A percentile compares a stretch with the other conserved stretches of the same genome.
Evolutionary conservation across 2,113 vertebrate species (phyloP).

Genomic region (Pantherophis guttatus): DNA sequence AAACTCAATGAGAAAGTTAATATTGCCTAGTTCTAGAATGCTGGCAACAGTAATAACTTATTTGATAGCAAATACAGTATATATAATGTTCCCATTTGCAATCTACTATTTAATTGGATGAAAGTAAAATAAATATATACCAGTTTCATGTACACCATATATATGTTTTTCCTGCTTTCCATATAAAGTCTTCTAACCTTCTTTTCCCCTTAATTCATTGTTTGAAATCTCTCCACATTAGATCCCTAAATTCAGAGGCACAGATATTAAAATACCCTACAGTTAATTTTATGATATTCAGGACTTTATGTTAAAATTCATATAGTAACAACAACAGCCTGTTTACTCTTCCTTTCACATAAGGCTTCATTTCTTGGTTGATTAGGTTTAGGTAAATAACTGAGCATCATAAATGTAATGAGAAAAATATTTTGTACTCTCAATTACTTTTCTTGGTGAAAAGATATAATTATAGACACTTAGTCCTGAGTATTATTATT

Average conservation of each 20-base stretch:
- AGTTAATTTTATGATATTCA: not conserved
- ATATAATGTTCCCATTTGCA: not conserved
- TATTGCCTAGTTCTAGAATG: too few relatives aligned
- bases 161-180: not conserved
- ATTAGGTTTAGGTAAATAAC: conserved; percentile 2
- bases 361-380: conserved; percentile 7
- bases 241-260: not conserved
- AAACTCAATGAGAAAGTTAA: not conserved
- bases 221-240: not conserved
- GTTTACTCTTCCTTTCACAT: conserved; percentile 11
- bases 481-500: not conserved
- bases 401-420: conserved; percentile 3
- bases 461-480: not conserved
- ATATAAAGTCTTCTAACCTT: not conserved
- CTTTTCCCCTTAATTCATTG: not conserved
- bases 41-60: not conserved
- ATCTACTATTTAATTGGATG: not conserved
- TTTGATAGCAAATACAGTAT: not conserved
- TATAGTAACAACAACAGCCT: not conserved
- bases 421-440: not conserved
- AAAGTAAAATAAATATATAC: not conserved
- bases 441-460: not conserved
- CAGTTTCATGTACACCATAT: not conserved
- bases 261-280: not conserved
- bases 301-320: not conserved